Evolutionary conservation across 2,113 vertebrate genomes (phyloP).

Genomic region (Hemichromis elongatus): DNA sequence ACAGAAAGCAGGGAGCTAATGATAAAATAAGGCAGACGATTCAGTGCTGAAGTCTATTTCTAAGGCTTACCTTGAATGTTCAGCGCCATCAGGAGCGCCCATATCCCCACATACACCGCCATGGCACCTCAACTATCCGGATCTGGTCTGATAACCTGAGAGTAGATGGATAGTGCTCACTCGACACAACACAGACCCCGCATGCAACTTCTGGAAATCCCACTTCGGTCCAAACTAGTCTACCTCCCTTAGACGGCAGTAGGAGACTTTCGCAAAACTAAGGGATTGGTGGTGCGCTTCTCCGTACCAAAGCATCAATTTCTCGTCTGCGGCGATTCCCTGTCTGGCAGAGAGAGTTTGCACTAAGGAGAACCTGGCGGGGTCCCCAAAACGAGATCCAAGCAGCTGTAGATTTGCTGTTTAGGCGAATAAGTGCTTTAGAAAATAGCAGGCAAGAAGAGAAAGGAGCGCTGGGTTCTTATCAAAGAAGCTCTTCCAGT

Average conservation of each 20-base stretch:
- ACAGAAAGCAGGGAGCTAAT: not conserved
- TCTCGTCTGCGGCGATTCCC: conserved; percentile 11
- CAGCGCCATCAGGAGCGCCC: conserved; percentile 67
- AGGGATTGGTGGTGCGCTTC: conserved; percentile 5
- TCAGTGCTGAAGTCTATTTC: not conserved
- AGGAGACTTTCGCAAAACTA: conserved; percentile 45
- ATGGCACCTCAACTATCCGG: conserved; percentile 70
- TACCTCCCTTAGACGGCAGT: not conserved
- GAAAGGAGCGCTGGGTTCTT: not conserved
- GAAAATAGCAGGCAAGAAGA: not conserved
- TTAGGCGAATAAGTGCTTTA: not conserved
- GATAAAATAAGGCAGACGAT: not conserved
- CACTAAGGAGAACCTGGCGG: not conserved
- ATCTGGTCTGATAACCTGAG: conserved; percentile 51
- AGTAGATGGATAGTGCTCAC: conserved; percentile 41
- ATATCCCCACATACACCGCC: conserved; percentile 66
- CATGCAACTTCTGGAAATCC: conserved; percentile 72
- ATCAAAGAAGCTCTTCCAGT: conserved; percentile 12
- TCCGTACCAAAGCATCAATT: conserved; percentile 45
- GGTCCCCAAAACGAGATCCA: conserved; percentile 32
- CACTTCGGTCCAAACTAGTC: conserved; percentile 35
- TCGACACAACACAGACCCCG: conserved; percentile 50
- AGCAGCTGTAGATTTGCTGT: conserved; percentile 4
- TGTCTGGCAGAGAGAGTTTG: conserved; percentile 42
- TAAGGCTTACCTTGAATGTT: conserved; percentile 68